These are phyloP conservation scores for Apaloderma vittatum DNA, from an alignment of 2,113 vertebrate genomes.

Conservation along the genomic window DNA sequence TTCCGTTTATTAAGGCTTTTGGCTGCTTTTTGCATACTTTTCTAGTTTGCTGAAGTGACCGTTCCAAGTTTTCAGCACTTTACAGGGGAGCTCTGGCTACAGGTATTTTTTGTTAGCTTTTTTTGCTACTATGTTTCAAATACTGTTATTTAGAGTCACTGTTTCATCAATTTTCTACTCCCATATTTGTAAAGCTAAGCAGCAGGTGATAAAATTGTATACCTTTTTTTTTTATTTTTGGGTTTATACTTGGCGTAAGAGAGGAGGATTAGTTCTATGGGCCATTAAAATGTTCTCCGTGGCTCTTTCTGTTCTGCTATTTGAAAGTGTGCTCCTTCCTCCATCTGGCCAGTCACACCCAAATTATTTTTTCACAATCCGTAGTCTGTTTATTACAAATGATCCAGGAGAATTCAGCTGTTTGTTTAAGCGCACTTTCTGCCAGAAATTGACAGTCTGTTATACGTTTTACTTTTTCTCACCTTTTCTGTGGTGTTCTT, in stretches of 20 bases:
- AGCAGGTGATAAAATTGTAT: neutral
- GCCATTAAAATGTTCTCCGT: accelerated
- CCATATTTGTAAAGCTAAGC: neutral
- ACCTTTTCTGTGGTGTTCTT: neutral
- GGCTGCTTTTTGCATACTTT: neutral
- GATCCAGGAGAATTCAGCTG: neutral
- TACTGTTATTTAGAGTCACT: neutral
- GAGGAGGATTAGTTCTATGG: neutral
- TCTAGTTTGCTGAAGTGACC: neutral
- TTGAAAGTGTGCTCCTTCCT: neutral
- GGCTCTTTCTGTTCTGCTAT: neutral
- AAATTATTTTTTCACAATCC: neutral
- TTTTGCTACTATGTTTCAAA: neutral
- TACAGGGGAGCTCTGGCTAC: neutral
- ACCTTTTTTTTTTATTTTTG: neutral
- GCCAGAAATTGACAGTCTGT: neutral
- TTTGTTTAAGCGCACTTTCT: neutral
- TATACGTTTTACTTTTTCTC: neutral
- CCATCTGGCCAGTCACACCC: neutral
- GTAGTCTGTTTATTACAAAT: neutral
- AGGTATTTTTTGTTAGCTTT: neutral
- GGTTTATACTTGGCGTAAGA: neutral
- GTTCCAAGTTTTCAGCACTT: neutral
- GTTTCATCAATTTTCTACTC: neutral
- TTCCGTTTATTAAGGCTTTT: neutral